Percentiles rank a stretch among this genome's conserved stretches.
These are phyloP conservation scores for Yoshiicerus persimilis DNA, from an alignment of 1,140 invertebrate genomes.

Conservation along the genomic window DNA sequence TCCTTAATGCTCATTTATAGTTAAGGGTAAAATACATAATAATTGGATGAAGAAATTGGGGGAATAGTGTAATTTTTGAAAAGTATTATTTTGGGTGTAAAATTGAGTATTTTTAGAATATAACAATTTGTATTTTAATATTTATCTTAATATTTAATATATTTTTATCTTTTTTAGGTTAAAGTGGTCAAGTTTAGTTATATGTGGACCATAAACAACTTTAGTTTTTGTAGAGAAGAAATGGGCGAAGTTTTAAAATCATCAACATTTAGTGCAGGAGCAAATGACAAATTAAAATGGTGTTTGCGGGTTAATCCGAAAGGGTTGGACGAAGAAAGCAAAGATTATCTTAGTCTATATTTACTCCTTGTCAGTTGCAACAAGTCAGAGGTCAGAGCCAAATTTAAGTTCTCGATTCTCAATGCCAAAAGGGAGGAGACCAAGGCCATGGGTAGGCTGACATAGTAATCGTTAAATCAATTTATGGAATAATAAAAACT, in stretches of 20 bases:
- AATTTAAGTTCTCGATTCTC: conserved; percentile 99
- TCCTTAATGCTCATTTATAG: no score
- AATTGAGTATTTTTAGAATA: no score
- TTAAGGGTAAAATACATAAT: no score
- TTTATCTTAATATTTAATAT: no score
- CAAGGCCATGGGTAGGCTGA: conserved; percentile 68
- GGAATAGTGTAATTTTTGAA: no score
- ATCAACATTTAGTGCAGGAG: conserved; percentile 97
- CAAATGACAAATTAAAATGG: conserved; percentile 99
- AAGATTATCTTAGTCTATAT: conserved; percentile 98
- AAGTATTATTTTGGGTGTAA: no score
- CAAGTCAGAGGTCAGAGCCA: conserved; percentile 98
- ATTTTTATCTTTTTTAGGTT: conserved; percentile 69
- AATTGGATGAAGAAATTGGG: no score
- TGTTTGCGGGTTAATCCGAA: conserved; percentile 91
- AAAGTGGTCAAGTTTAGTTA: conserved; percentile 99
- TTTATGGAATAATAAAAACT: not conserved
- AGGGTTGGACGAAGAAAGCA: conserved; percentile 98
- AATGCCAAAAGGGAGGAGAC: conserved; percentile 99
- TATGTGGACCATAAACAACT: conserved; percentile 99
- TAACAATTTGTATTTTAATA: no score
- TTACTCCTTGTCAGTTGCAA: conserved; percentile 98
- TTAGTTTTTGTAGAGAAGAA: conserved; percentile 98
- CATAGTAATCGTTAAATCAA: not conserved
- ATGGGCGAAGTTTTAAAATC: conserved; percentile 99